phyloP scores from a whole-genome alignment of 2,888 invertebrate genomes.

The Ochropleura plecta region DNA sequence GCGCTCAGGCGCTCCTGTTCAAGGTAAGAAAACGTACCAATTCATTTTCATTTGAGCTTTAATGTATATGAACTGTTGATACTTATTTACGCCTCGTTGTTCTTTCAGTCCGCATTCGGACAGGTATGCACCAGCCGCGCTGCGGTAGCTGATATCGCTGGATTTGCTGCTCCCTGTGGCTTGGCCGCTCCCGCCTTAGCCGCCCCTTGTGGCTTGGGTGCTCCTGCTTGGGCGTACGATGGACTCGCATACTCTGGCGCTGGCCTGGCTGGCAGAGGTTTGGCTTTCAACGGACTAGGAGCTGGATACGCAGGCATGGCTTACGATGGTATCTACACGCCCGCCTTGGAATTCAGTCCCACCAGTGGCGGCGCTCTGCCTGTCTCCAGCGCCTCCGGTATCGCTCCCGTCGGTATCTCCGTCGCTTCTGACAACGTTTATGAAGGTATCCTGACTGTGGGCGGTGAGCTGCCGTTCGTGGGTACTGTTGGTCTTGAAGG shows the following conservation, averaged over 20 bases:
- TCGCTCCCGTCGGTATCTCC: constrained; percentile 27
- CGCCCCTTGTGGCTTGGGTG: not conserved
- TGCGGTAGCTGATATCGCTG: constrained; percentile 37
- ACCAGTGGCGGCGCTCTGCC: constrained; percentile 49
- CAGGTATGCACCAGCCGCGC: constrained; percentile 37
- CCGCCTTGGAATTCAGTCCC: constrained; percentile 31
- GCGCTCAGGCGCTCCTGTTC: no score
- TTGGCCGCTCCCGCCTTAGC: constrained; percentile 16
- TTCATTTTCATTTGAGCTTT: no score
- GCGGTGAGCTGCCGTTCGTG: constrained; percentile 69
- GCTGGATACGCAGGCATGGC: not conserved
- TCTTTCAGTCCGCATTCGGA: constrained; percentile 34
- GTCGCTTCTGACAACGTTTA: constrained; percentile 51
- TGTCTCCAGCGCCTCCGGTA: constrained; percentile 29
- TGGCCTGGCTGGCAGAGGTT: not conserved
- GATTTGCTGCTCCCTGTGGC: constrained; percentile 2
- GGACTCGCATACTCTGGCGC: not conserved
- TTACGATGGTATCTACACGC: constrained; percentile 11
- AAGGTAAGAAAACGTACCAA: not conserved
- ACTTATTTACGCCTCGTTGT: no score
- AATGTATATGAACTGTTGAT: not conserved
- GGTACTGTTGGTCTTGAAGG: constrained; percentile 73
- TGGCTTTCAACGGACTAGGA: no score
- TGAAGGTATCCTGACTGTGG: constrained; percentile 62
- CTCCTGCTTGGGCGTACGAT: not conserved